Evolutionary conservation across 30 jellyfish, hydroid and myxozoan genomes (phyloP).

Genomic region (Clytia hemisphaerica): DNA sequence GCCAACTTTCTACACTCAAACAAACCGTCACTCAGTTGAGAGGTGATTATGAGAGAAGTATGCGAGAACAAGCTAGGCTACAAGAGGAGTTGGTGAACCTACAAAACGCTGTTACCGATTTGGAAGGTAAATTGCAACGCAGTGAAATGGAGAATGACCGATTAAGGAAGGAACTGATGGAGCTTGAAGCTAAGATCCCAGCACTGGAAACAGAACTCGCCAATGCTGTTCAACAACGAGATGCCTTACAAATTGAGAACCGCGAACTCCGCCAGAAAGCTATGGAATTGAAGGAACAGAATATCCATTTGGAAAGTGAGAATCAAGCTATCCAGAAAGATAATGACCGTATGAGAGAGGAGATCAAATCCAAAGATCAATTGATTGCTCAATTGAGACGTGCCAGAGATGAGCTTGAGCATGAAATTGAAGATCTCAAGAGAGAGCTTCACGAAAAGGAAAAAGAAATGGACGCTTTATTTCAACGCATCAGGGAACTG

Average conservation of each 20-base stretch:
- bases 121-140: constrained; percentile 78
- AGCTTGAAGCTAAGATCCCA: constrained; percentile 56
- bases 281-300: constrained; percentile 68
- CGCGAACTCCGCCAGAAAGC: constrained; percentile 54
- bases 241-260: constrained; percentile 42
- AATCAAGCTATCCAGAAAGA: constrained; percentile 49
- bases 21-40: constrained; percentile 67
- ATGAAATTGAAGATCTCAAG: constrained; percentile 64
- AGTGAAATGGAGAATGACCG: constrained; percentile 71
- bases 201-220: constrained; percentile 74
- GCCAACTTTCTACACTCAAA: constrained; percentile 63
- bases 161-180: constrained; percentile 50
- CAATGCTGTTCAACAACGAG: constrained; percentile 42
- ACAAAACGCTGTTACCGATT: constrained; percentile 51
- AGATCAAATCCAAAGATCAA: constrained; percentile 61
- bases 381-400: constrained; percentile 56
- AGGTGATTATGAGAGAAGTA: constrained; percentile 80
- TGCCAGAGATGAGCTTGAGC: constrained; percentile 53
- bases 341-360: constrained; percentile 59
- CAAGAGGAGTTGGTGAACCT: constrained; percentile 75
- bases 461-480: constrained; percentile 64
- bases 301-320: constrained; percentile 53
- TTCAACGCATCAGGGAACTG: constrained; percentile 59
- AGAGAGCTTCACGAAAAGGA: constrained; percentile 64
- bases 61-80: constrained; percentile 69